Conservation (phyloP, 2,888 invertebrate species). For the Acleris laterana region DNA sequence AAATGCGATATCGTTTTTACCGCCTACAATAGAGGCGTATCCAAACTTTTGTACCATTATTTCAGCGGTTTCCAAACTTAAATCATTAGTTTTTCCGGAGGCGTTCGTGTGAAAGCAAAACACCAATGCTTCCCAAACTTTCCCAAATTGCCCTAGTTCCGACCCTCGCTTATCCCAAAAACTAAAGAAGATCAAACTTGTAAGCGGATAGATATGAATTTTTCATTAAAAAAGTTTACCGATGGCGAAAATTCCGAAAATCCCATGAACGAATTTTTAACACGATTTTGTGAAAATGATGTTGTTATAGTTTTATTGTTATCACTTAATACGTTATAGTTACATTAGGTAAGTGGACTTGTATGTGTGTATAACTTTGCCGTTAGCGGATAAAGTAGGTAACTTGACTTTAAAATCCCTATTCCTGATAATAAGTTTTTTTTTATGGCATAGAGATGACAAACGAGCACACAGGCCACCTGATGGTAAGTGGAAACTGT, state of each 20-base stretch:
- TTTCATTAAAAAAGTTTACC: conserved; percentile 30
- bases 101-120: conserved; percentile 1
- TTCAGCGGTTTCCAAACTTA: conserved; percentile 1
- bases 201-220: conserved; percentile 22
- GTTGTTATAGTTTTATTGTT: too few relatives aligned
- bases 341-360: too few relatives aligned
- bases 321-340: too few relatives aligned
- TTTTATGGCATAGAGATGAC: too few relatives aligned
- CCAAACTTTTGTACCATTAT: neutral
- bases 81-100: conserved; percentile 6
- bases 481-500: too few relatives aligned
- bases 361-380: too few relatives aligned
- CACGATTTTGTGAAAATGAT: neutral
- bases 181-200: conserved; percentile 15
- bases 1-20: too few relatives aligned
- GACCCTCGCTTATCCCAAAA: conserved; percentile 5
- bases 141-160: conserved; percentile 28
- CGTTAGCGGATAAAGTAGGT: too few relatives aligned
- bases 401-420: too few relatives aligned
- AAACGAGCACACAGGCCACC: too few relatives aligned
- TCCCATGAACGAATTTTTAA: neutral
- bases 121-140: conserved; percentile 9
- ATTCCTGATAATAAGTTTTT: too few relatives aligned
- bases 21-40: too few relatives aligned
- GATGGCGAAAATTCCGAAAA: neutral